These are phyloP conservation scores for Seriola dumerili DNA, from an alignment of 2,113 vertebrate genomes.

Conservation along the genomic window DNA sequence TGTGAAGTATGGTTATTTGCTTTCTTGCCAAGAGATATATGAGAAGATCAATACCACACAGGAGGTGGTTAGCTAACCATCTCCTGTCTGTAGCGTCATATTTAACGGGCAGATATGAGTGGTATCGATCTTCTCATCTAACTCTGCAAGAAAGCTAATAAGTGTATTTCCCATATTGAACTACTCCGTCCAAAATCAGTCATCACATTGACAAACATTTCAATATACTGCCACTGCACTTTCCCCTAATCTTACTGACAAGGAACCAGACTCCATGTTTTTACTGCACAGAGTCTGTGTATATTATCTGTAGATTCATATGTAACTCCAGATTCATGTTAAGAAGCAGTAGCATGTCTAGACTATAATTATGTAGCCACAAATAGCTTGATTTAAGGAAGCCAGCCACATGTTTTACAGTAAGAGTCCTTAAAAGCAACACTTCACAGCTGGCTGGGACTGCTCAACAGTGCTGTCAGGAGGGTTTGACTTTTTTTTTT, in stretches of 20 bases:
- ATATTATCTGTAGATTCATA: conserved; percentile 52
- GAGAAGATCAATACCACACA: not conserved
- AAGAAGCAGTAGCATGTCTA: conserved; percentile 71
- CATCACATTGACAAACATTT: conserved; percentile 5
- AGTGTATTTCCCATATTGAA: not conserved
- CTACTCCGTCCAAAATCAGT: not conserved
- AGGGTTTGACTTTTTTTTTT: conserved; percentile 35
- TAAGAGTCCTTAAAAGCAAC: conserved; percentile 62
- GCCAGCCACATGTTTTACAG: conserved; percentile 74
- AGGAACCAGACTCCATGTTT: conserved; percentile 39
- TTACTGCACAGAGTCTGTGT: conserved; percentile 21
- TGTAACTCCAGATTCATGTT: conserved; percentile 60
- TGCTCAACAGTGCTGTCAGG: conserved; percentile 56
- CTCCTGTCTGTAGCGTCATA: not conserved
- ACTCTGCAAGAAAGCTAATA: not conserved
- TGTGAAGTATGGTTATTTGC: not conserved
- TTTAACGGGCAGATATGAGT: not conserved
- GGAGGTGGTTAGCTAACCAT: not conserved
- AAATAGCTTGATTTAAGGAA: conserved; percentile 78
- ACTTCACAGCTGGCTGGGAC: conserved; percentile 69
- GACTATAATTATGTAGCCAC: conserved; percentile 76
- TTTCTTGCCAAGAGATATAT: not conserved
- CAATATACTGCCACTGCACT: not conserved
- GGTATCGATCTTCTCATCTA: not conserved
- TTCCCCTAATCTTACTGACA: conserved; percentile 45